A percentile compares a stretch with the other conserved stretches of the same genome.
phyloP scores from a whole-genome alignment of 92 coral and sea anemone genomes.

The Anthopleura xanthogrammica region DNA sequence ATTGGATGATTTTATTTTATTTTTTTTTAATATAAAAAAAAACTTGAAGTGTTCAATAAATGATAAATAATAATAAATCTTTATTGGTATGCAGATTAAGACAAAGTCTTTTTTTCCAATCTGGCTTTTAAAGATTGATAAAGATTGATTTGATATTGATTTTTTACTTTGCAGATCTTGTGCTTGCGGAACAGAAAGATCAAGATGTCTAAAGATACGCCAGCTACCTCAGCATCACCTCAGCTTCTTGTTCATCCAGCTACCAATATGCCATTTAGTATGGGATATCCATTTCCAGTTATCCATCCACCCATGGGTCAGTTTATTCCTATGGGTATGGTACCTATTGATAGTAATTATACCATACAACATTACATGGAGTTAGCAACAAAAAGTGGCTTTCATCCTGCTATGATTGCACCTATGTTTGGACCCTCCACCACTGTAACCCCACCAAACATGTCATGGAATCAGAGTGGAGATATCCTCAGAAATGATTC shows the following conservation, averaged over 20 bases:
- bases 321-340: constrained; percentile 52
- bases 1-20: too few species aligned
- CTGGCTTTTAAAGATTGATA: too few species aligned
- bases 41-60: neutral
- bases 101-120: too few species aligned
- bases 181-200: neutral
- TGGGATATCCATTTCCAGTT: constrained; percentile 57
- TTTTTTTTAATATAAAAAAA: too few species aligned
- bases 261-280: constrained; percentile 28
- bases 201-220: constrained; percentile 17
- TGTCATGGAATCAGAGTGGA: neutral
- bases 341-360: constrained; percentile 33
- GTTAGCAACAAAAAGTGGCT: neutral
- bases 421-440: neutral
- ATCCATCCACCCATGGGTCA: constrained; percentile 49
- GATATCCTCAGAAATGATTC: neutral
- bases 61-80: too few species aligned
- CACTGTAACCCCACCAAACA: neutral
- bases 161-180: neutral
- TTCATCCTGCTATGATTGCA: neutral
- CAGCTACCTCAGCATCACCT: neutral
- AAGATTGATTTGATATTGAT: neutral
- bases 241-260: neutral
- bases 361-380: constrained; percentile 35
- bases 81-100: too few species aligned